These are phyloP conservation scores for Drosophila hydei DNA, from an alignment of 1,140 invertebrate species.

Conservation along the genomic window DNA sequence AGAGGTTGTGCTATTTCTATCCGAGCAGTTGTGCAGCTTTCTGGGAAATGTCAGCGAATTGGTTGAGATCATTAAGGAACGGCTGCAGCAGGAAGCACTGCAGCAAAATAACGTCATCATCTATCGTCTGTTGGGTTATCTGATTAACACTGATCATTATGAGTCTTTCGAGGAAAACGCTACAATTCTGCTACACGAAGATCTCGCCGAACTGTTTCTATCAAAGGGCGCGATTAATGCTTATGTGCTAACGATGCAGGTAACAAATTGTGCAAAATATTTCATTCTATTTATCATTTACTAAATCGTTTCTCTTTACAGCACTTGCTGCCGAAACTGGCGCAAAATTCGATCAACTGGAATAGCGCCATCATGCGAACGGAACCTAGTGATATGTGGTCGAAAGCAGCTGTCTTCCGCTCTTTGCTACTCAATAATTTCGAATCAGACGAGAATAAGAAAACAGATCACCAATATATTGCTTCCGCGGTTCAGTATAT, in stretches of 20 bases:
- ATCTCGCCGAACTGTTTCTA: slow-evolving; percentile 59
- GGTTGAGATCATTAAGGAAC: slow-evolving; percentile 60
- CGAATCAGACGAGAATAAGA: slow-evolving; percentile 68
- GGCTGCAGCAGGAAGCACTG: slow-evolving; percentile 33
- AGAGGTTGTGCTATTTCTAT: slow-evolving; percentile 52
- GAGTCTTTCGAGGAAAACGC: slow-evolving; percentile 71
- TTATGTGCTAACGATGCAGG: slow-evolving; percentile 71
- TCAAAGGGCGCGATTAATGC: slow-evolving; percentile 51
- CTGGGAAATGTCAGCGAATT: slow-evolving; percentile 60
- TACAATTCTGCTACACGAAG: slow-evolving; percentile 66
- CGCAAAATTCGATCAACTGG: slow-evolving; percentile 48
- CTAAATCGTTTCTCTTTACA: slow-evolving; percentile 8
- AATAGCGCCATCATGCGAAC: slow-evolving; percentile 62
- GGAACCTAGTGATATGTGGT: slow-evolving; percentile 60
- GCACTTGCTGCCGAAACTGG: slow-evolving; percentile 64
- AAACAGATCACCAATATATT: slow-evolving; percentile 70
- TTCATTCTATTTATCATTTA: not conserved
- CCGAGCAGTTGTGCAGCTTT: slow-evolving; percentile 59
- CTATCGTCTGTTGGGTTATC: slow-evolving; percentile 54
- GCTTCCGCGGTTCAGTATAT: slow-evolving; percentile 61
- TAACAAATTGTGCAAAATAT: slow-evolving; percentile 17
- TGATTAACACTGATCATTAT: slow-evolving; percentile 56
- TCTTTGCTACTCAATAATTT: slow-evolving; percentile 73
- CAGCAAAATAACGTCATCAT: slow-evolving; percentile 49
- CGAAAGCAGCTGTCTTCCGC: slow-evolving; percentile 63